Evolutionary conservation across 1,140 invertebrate genomes (phyloP).

Genomic region (Drosophila navojoa): DNA sequence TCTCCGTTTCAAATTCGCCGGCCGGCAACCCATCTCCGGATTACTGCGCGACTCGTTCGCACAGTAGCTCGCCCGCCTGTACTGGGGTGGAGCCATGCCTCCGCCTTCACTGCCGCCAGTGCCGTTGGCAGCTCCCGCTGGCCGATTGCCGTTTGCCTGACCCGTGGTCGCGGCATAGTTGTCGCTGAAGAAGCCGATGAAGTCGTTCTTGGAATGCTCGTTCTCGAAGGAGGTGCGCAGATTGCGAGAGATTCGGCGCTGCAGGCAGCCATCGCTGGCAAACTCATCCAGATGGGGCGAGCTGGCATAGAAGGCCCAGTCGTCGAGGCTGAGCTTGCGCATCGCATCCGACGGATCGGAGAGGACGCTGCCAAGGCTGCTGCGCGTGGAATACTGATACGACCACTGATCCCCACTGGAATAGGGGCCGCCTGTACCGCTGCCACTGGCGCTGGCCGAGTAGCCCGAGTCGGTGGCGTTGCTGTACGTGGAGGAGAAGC

Average conservation of each 20-base stretch:
- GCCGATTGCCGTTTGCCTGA: constrained; percentile 1
- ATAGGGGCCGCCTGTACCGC: constrained; percentile 52
- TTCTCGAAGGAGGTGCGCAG: constrained; percentile 83
- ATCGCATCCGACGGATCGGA: constrained; percentile 73
- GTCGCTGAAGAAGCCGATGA: constrained; percentile 81
- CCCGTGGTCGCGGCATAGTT: constrained; percentile 42
- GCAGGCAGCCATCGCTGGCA: constrained; percentile 76
- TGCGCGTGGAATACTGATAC: constrained; percentile 82
- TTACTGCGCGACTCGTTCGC: constrained; percentile 80
- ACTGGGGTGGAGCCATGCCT: constrained; percentile 64
- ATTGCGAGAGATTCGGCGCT: constrained; percentile 82
- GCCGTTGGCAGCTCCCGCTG: not conserved
- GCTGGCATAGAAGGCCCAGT: constrained; percentile 56
- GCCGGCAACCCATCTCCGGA: constrained; percentile 76
- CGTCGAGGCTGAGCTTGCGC: constrained; percentile 80
- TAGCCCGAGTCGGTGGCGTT: constrained; percentile 83
- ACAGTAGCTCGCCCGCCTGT: constrained; percentile 70
- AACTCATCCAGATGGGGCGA: constrained; percentile 67
- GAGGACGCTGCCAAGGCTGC: constrained; percentile 77
- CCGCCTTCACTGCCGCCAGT: constrained; percentile 75
- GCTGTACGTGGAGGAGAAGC: constrained; percentile 78
- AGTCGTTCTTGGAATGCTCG: constrained; percentile 78
- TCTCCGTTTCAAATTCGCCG: constrained; percentile 60
- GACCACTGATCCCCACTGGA: constrained; percentile 76
- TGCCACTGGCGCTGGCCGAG: constrained; percentile 68